These are phyloP conservation scores for Blastobasis adustella DNA, from an alignment of 2,888 invertebrate genomes.

Conservation along the genomic window DNA sequence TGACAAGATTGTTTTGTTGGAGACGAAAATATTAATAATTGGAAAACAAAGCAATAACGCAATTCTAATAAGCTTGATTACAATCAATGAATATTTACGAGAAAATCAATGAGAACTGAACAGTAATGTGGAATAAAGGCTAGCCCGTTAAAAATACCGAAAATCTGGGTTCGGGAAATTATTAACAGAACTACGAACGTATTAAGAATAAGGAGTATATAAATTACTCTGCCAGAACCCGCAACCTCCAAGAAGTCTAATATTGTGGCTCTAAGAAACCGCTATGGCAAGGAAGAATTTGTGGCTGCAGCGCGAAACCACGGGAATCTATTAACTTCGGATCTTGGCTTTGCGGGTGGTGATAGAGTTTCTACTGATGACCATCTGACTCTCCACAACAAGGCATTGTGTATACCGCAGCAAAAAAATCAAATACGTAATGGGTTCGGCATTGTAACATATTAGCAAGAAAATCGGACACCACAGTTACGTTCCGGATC, in stretches of 20 bases:
- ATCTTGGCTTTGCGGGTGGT: not conserved
- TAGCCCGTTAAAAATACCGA: no score
- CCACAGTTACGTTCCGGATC: not conserved
- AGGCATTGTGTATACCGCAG: not conserved
- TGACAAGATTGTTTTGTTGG: not conserved
- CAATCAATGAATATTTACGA: not conserved
- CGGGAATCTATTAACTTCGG: not conserved
- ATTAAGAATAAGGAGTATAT: constrained; percentile 2
- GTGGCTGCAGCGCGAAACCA: constrained; percentile 5
- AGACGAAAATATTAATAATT: not conserved
- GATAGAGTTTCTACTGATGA: not conserved
- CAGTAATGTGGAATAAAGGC: constrained; percentile 9
- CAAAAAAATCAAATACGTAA: not conserved
- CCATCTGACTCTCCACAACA: not conserved
- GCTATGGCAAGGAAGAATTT: constrained; percentile 12
- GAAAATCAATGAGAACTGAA: not conserved
- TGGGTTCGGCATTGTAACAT: constrained; percentile 1
- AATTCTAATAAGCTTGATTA: not conserved
- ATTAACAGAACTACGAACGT: constrained; percentile 3
- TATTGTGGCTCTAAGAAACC: constrained; percentile 9
- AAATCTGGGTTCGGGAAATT: no score
- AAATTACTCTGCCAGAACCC: constrained; percentile 12
- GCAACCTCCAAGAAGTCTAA: no score
- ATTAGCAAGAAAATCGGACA: not conserved
- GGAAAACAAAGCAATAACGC: no score